A percentile compares a stretch with the other conserved stretches of the same genome.
Evolutionary conservation across 2,797 vertebrate species (phyloP).

Genomic region (Phyllotis vaccarum): DNA sequence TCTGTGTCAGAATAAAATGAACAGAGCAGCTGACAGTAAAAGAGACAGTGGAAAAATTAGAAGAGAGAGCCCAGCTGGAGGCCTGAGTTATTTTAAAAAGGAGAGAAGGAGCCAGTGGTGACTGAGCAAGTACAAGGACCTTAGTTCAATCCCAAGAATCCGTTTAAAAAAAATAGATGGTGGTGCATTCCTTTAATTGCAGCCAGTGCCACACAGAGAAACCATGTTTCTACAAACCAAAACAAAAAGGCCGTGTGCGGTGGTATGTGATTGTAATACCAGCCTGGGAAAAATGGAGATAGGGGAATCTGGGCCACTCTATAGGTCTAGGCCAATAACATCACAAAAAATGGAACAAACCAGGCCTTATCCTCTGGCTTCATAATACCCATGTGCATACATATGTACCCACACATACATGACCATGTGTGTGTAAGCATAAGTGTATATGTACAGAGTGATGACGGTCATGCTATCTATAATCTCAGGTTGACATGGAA

Average conservation of each 20-base stretch:
- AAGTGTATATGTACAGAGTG: not conserved
- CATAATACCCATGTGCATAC: not conserved
- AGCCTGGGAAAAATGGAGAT: not conserved
- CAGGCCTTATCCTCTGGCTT: not conserved
- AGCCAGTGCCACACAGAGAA: not conserved
- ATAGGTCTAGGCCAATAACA: not conserved
- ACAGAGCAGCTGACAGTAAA: slow-evolving; percentile 16
- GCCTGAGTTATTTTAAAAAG: not conserved
- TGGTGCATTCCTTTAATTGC: too few relatives aligned
- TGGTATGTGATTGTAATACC: too few relatives aligned
- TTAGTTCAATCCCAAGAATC: not conserved
- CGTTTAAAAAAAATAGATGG: not conserved
- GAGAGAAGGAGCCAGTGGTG: not conserved
- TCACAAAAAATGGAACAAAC: not conserved
- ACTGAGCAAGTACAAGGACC: too few relatives aligned
- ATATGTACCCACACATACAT: not conserved
- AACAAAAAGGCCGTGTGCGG: too few relatives aligned
- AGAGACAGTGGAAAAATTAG: slow-evolving; percentile 45
- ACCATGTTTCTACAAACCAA: too few relatives aligned
- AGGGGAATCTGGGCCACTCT: not conserved
- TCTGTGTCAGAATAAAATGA: slow-evolving; percentile 35
- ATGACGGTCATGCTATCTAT: not conserved
- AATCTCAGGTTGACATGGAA: not conserved
- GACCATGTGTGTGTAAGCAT: too few relatives aligned
- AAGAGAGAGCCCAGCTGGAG: not conserved